Base-by-base conservation (phyloP, 2,888 invertebrate species). In the Heliconius ismenius region DNA sequence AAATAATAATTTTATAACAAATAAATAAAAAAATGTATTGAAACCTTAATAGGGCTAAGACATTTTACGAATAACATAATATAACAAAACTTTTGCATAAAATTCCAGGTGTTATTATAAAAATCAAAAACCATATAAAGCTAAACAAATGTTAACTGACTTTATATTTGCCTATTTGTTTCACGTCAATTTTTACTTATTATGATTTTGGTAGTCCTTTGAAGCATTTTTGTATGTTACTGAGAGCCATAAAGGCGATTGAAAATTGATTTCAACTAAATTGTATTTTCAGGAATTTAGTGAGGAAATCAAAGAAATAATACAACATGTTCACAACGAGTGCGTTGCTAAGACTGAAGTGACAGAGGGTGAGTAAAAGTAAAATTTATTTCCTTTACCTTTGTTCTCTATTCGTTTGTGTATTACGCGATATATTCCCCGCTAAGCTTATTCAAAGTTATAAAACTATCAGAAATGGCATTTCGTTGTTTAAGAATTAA, bases 271-370 rank as follows among this genome's bases (percentile, higher is more conserved):
- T 81, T 79, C 75, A 78, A 83, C 74, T 81, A 83, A 85, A 86
- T 82, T 79, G 79, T 81, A 83, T 84, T 92, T 90, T 82, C 87
- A 94, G 94, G 90, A 90, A 83, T 91, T 94, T 85, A 92, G 93
- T 83, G 94, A 93, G 26, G 94, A 95, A 87, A 92, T 95, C 87
- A 87, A 89, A 88, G 94, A 95, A 90, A 92, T 95, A 88, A 92
- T 95, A 86, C 88, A 91, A 84, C 90, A 90, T 83, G 86, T 94
- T 85, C 94, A 94, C 88, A 91, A 91, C 87, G 90, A 91, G 83
- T 94, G 94, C 88, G 92, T 92, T 79, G 89, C 81, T 78, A 93
- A 90, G 86, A 93, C 93, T 78, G 93, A 93, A 83, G 92, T 88
- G 80, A 84, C 92, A 75, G 94, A 94, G 90, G 93, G 94, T 94